Evolutionary conservation across 2,113 vertebrate genomes (phyloP), one percentile per base, ranked within the genome.

Genomic region (Atractosteus spatula): DNA sequence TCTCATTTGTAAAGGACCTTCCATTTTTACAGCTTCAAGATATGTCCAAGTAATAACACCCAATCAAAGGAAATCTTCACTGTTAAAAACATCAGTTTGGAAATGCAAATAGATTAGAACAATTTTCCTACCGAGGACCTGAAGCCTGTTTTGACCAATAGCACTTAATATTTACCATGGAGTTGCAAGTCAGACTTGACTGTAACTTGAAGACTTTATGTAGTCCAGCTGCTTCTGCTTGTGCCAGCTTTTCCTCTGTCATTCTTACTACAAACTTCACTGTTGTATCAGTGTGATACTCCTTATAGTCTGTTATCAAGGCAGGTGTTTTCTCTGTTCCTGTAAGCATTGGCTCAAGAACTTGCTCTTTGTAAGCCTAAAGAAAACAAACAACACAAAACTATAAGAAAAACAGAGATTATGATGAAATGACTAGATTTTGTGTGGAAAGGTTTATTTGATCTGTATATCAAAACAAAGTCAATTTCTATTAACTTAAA

Each of bases 201-300:
- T 99, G 97, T 79, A 99, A 94, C 78, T 99, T 99, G 87, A 99
- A 99, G 76, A 99, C 96, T 88, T 98, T 99, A 86, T 99, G 97
- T 62, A 99, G 87, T 12, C 97, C 97, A 17, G 89, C 96, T 59
- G 96, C 92, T 86, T 99, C 97, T n/a, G 97, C 97, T 80, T 99
- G 96, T 41, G 93, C 91, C 79, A 99, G 93, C 70, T 99, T 99
- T 82, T 99, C 97, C 90, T 98, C 96, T 2, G 93, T 94, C 96
- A 99, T 96, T 81, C 97, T 96, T 55, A 99, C 95, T 81, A 99
- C 89, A 82, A 99, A 99, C 89, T 98, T 98, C 74, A 99, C 97
- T 45, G 97, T 99, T 0, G 93, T 87, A 75, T 99, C 97, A 6
- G 97, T 99, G 83, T 99, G 97, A 81, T 99, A 99, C 73, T 99